These are phyloP conservation scores for Torymus texanus DNA, from an alignment of 2,888 invertebrate genomes.

Conservation along the genomic window DNA sequence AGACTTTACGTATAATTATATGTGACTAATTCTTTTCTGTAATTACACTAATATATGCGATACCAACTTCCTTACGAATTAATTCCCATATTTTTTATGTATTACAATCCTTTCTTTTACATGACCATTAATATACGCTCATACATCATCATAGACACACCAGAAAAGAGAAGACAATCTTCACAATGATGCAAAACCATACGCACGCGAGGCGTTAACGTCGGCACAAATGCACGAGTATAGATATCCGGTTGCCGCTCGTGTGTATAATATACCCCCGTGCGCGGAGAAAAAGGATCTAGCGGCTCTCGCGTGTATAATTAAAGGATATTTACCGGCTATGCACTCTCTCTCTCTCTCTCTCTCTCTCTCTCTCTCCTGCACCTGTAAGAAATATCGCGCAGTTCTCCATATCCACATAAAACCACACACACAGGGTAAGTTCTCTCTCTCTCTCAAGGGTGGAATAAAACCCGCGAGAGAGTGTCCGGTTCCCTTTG, in stretches of 20 bases:
- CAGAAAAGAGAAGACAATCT: no score
- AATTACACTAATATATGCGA: no score
- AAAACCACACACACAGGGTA: constrained; percentile 6
- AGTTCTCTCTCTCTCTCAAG: constrained; percentile 25
- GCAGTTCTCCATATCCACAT: not conserved
- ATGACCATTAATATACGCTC: no score
- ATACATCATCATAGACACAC: no score
- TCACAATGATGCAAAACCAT: no score
- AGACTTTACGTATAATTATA: no score
- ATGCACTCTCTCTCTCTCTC: constrained; percentile 8
- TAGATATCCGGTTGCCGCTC: constrained; percentile 59
- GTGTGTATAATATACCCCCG: constrained; percentile 62
- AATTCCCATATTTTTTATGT: no score
- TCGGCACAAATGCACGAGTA: constrained; percentile 50
- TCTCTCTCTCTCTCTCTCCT: constrained; percentile 51
- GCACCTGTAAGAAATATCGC: constrained; percentile 66
- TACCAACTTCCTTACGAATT: no score
- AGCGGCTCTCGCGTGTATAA: constrained; percentile 57
- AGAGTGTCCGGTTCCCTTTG: constrained; percentile 74
- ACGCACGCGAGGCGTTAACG: constrained; percentile 36
- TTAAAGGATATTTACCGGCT: constrained; percentile 67
- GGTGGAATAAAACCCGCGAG: constrained; percentile 50
- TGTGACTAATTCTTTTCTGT: no score
- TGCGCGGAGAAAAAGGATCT: constrained; percentile 29
- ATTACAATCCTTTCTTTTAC: no score